A percentile compares a stretch with the other conserved stretches of the same genome.
phyloP scores from a whole-genome alignment of 2,113 vertebrate genomes.

The Ophiodon elongatus region DNA sequence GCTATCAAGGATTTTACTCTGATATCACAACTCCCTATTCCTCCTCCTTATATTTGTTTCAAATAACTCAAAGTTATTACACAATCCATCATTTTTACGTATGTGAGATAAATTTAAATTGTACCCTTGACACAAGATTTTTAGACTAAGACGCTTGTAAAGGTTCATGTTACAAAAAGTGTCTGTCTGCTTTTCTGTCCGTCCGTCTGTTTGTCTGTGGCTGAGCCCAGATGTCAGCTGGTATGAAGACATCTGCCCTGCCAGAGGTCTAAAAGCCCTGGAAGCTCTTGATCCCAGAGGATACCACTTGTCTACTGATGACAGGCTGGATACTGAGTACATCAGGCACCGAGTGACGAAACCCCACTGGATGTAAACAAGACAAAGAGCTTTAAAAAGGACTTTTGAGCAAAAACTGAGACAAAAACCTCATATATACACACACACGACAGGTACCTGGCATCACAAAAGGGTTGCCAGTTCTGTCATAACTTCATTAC shows the following conservation, averaged over 20 bases:
- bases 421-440: neutral
- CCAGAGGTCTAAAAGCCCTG: constrained; percentile 64
- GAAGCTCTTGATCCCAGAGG: constrained; percentile 60
- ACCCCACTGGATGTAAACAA: constrained; percentile 36
- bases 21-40: constrained; percentile 19
- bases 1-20: neutral
- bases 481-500: neutral
- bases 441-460: neutral
- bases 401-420: constrained; percentile 1
- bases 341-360: constrained; percentile 55
- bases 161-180: constrained; percentile 43
- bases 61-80: constrained; percentile 18
- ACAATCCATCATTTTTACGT: constrained; percentile 26
- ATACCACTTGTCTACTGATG: constrained; percentile 68
- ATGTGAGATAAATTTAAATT: constrained; percentile 33
- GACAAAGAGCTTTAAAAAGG: constrained; percentile 14
- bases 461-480: neutral
- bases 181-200: constrained; percentile 2
- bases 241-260: constrained; percentile 71
- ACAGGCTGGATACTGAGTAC: constrained; percentile 55
- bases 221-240: constrained; percentile 73
- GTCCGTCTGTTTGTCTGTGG: constrained; percentile 31
- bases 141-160: neutral
- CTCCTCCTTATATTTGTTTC: constrained; percentile 2
- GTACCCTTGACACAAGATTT: constrained; percentile 24